A percentile compares a stretch with the other conserved stretches of the same genome.
Conservation (phyloP, 2,888 invertebrate species). For the Andrena chrysosceles region DNA sequence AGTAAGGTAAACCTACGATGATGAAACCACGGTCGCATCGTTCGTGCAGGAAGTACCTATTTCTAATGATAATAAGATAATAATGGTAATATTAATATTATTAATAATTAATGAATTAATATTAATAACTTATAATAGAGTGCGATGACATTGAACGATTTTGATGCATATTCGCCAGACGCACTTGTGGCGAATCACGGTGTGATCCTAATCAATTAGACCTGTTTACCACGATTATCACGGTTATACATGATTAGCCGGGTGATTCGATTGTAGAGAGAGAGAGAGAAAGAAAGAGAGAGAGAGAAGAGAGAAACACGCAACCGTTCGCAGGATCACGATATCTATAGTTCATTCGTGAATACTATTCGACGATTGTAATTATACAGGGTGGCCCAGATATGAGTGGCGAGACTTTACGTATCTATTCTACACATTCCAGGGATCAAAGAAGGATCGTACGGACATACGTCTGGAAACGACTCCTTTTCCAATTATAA, state of each 20-base stretch:
- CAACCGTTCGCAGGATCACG: constrained; percentile 35
- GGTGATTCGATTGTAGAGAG: constrained; percentile 35
- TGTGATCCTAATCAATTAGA: constrained; percentile 60
- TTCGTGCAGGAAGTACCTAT: constrained; percentile 73
- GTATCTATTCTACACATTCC: background rate
- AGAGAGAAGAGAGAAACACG: constrained; percentile 3
- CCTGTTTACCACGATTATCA: constrained; percentile 28
- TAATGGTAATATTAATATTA: constrained; percentile 57
- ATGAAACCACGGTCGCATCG: constrained; percentile 58
- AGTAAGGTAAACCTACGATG: constrained; percentile 62
- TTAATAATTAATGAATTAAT: constrained; percentile 43
- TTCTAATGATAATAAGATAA: constrained; percentile 70
- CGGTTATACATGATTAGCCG: constrained; percentile 21
- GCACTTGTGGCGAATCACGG: constrained; percentile 54
- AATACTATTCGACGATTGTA: constrained; percentile 53
- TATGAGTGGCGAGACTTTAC: background rate
- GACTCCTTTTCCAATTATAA: too few relatives aligned
- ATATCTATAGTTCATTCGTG: constrained; percentile 36
- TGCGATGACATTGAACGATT: constrained; percentile 67
- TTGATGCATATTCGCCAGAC: constrained; percentile 56
- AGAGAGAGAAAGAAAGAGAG: constrained; percentile 20
- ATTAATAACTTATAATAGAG: constrained; percentile 71
- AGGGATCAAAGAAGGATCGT: background rate
- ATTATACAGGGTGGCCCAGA: constrained; percentile 23
- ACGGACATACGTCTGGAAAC: background rate